phyloP scores from a whole-genome alignment of 2,888 invertebrate genomes.

The Tholera decimalis region DNA sequence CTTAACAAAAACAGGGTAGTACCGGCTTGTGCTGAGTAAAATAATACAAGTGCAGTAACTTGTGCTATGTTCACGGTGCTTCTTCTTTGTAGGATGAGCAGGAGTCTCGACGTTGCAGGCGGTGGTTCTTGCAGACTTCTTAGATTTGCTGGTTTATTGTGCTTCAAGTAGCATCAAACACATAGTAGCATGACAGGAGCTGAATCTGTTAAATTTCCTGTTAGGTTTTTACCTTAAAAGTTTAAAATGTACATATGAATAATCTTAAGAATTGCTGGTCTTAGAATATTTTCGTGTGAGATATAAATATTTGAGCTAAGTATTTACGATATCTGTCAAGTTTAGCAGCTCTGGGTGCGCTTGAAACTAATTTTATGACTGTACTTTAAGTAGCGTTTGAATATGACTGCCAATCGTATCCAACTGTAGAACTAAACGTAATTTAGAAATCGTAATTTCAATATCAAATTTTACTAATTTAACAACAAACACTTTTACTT shows the following conservation, averaged over 20 bases:
- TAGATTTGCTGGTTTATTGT: no score
- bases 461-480: conserved; percentile 19
- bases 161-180: no score
- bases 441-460: conserved; percentile 14
- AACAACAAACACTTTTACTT: conserved; percentile 34
- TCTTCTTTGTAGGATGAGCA: conserved; percentile 10
- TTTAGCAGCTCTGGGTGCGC: not conserved
- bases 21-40: conserved; percentile 49
- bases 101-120: not conserved
- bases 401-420: conserved; percentile 3
- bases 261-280: not conserved
- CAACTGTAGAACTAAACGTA: not conserved
- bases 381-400: not conserved
- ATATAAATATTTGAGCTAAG: not conserved
- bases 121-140: not conserved
- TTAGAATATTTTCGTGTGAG: not conserved
- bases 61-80: conserved; percentile 18
- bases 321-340: not conserved
- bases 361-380: not conserved
- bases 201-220: not conserved
- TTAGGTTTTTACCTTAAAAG: not conserved
- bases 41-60: conserved; percentile 52
- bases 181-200: no score
- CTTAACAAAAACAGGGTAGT: conserved; percentile 75
- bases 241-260: no score